phyloP scores from a whole-genome alignment of 2,797 vertebrate genomes.

The Octomys mimax region DNA sequence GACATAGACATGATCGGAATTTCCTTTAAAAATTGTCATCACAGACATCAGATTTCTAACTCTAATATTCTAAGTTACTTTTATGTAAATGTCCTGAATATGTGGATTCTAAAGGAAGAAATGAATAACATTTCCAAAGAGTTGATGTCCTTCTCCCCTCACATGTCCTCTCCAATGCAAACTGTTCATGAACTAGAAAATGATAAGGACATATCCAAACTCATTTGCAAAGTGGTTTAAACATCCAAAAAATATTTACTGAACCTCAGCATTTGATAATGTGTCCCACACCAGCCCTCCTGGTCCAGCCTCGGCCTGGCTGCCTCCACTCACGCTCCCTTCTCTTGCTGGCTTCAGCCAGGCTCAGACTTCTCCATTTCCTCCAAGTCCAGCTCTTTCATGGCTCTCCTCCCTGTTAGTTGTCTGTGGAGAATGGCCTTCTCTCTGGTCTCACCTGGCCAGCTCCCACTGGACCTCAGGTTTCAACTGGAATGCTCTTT shows the following conservation, averaged over 20 bases:
- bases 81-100: background rate
- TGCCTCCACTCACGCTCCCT: no score
- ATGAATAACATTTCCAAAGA: background rate
- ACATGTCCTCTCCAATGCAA: background rate
- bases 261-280: background rate
- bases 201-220: background rate
- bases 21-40: background rate
- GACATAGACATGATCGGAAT: background rate
- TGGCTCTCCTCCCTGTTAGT: background rate
- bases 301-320: no score
- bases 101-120: background rate
- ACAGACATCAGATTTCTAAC: background rate
- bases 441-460: background rate
- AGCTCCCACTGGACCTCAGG: background rate
- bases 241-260: no score
- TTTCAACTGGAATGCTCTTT: background rate
- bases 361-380: background rate
- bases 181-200: background rate
- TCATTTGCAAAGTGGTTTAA: background rate
- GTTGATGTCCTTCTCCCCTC: background rate
- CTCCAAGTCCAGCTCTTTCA: background rate
- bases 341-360: background rate
- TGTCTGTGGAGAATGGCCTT: background rate
- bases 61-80: slow-evolving; percentile 13
- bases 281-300: background rate